Conservation (phyloP, 1,140 invertebrate genomes). For the Popillia japonica region DNA sequence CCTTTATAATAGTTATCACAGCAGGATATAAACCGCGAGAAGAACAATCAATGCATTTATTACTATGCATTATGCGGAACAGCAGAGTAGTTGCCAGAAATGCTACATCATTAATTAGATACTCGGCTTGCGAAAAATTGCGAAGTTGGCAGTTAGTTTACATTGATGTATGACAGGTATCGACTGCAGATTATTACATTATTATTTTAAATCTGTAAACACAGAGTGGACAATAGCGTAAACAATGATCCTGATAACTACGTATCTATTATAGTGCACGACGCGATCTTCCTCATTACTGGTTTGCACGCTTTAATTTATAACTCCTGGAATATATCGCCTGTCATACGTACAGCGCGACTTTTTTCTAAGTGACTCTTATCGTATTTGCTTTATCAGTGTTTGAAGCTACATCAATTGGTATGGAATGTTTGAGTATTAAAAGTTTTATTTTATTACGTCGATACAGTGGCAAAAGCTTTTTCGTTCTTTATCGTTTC, state of each 20-base stretch:
- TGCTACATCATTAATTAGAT: slow-evolving; percentile 18
- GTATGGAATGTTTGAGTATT: not conserved
- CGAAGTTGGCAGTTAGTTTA: slow-evolving; percentile 11
- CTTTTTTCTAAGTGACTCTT: not conserved
- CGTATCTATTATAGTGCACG: not conserved
- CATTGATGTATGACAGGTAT: slow-evolving; percentile 24
- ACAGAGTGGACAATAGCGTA: slow-evolving; percentile 3
- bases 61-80: not conserved
- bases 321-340: not conserved
- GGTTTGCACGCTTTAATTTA: not conserved
- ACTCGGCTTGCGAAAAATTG: not conserved
- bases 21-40: not conserved
- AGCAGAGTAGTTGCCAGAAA: slow-evolving; percentile 20
- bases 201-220: slow-evolving; percentile 17
- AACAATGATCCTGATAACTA: slow-evolving; percentile 3
- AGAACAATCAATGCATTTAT: not conserved
- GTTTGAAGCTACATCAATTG: not conserved
- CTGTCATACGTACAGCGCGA: not conserved
- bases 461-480: no score
- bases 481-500: no score
- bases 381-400: not conserved
- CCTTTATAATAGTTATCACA: not conserved
- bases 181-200: slow-evolving; percentile 20
- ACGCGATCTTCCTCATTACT: slow-evolving; percentile 1
- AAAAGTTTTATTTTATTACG: not conserved